These are phyloP conservation scores for Bactericera cockerelli DNA, from an alignment of 1,140 invertebrate genomes.

Conservation along the genomic window DNA sequence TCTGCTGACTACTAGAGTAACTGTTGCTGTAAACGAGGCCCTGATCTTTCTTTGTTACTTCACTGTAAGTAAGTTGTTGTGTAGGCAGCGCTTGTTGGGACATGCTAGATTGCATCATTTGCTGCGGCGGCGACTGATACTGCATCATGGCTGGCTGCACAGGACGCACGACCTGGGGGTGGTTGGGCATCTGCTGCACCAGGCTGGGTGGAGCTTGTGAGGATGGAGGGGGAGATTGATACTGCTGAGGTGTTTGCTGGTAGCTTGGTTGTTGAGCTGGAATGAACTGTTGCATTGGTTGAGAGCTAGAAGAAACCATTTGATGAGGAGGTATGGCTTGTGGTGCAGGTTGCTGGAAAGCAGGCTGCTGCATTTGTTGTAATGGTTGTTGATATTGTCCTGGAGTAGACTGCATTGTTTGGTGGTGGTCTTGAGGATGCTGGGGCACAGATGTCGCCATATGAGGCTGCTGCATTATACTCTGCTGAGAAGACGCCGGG, in stretches of 20 bases:
- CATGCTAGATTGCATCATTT: not conserved
- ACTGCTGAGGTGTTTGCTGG: slow-evolving; percentile 15
- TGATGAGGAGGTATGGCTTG: slow-evolving; percentile 11
- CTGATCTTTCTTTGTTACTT: not conserved
- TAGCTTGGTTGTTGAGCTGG: not conserved
- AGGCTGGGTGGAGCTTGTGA: slow-evolving; percentile 2
- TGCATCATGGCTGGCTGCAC: slow-evolving; percentile 7
- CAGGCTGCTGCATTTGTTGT: too few relatives aligned
- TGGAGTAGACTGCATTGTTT: too few relatives aligned
- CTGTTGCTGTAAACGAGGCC: not conserved
- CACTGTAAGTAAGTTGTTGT: not conserved
- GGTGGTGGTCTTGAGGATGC: too few relatives aligned
- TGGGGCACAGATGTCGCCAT: too few relatives aligned
- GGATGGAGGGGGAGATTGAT: not conserved
- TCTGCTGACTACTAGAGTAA: not conserved
- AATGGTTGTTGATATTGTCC: too few relatives aligned
- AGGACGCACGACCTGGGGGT: not conserved
- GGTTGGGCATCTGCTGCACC: not conserved
- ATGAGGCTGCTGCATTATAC: too few relatives aligned
- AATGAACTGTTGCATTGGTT: slow-evolving; percentile 12
- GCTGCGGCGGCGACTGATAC: slow-evolving; percentile 19
- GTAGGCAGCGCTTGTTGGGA: not conserved
- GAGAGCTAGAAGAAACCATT: slow-evolving; percentile 8
- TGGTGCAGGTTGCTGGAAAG: not conserved
- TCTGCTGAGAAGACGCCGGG: too few relatives aligned